Evolutionary conservation across 1,140 invertebrate species (phyloP).

Genomic region (Aphis craccivora): DNA sequence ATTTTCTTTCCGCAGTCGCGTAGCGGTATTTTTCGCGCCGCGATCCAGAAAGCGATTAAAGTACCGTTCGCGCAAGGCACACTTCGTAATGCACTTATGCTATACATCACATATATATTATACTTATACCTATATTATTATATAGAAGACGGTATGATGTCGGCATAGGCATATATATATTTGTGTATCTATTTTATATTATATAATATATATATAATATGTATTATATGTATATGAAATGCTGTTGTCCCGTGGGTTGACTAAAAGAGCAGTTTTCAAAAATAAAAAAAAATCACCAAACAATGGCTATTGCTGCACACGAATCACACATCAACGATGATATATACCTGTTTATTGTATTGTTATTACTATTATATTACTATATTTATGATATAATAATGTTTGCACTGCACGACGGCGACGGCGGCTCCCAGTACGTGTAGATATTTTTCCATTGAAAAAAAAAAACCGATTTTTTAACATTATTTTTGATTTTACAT

Average conservation of each 20-base stretch:
- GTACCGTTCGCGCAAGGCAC: constrained; percentile 4
- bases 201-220: neutral
- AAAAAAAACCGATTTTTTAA: neutral
- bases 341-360: neutral
- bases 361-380: neutral
- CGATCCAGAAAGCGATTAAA: neutral
- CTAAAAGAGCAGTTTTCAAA: neutral
- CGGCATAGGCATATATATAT: neutral
- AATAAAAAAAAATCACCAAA: neutral
- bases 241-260: neutral
- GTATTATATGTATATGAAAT: neutral
- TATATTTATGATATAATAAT: neutral
- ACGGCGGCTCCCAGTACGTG: neutral
- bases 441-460: constrained; percentile 29
- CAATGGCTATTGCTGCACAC: neutral
- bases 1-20: neutral
- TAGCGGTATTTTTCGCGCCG: neutral
- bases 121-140: neutral
- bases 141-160: neutral
- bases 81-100: neutral
- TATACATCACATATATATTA: neutral
- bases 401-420: neutral
- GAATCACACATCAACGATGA: neutral
- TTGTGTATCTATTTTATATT: too few species aligned
- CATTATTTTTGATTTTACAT: neutral